phyloP scores from a whole-genome alignment of 2,113 vertebrate species.

The Strigops habroptila region DNA sequence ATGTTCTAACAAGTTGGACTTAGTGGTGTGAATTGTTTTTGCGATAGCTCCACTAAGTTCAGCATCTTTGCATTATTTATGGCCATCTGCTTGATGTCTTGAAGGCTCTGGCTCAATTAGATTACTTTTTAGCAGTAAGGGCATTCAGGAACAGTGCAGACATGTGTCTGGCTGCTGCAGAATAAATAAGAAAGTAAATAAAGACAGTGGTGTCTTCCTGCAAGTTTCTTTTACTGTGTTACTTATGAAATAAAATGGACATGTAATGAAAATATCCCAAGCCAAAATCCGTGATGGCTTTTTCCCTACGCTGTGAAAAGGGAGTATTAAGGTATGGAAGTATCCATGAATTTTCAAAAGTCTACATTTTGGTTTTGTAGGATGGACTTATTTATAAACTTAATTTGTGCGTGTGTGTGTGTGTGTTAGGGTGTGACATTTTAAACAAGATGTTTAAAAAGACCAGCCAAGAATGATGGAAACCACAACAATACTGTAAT shows the following conservation, averaged over 20 bases:
- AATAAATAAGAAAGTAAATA: conserved; percentile 4
- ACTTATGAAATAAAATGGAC: background rate
- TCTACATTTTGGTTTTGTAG: background rate
- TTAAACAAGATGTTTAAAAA: background rate
- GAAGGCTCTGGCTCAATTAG: conserved; percentile 27
- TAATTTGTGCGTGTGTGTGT: background rate
- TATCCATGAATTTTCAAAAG: background rate
- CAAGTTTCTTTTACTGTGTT: background rate
- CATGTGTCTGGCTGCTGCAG: background rate
- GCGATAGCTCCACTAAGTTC: conserved; percentile 7
- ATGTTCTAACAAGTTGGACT: background rate
- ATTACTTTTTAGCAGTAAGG: conserved; percentile 30
- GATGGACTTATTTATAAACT: background rate
- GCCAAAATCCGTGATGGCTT: background rate
- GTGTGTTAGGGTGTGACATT: background rate
- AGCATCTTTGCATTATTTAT: conserved; percentile 41
- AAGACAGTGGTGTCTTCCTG: background rate
- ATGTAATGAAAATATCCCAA: background rate
- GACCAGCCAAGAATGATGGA: background rate
- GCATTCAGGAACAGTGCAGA: conserved; percentile 1
- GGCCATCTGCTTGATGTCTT: conserved; percentile 15
- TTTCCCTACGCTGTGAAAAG: background rate
- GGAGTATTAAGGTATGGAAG: background rate
- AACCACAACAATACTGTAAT: background rate
- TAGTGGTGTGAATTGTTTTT: background rate